Evolutionary conservation across 2,113 vertebrate species (phyloP).

Genomic region (Scolopax mira): DNA sequence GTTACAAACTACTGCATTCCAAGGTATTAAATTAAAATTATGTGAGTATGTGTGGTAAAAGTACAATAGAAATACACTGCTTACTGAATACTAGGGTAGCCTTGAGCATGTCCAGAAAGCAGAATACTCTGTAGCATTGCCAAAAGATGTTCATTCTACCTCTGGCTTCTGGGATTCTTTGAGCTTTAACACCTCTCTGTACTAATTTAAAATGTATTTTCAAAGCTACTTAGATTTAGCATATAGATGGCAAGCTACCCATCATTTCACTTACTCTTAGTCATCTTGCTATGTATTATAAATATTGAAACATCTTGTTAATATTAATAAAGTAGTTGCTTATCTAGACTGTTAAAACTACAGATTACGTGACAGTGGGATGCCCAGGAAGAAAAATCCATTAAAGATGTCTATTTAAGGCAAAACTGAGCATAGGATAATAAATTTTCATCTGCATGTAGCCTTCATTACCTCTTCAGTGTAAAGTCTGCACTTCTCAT

Average conservation of each 20-base stretch:
- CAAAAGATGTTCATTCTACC: constrained; percentile 1
- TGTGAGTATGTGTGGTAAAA: neutral
- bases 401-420: neutral
- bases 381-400: neutral
- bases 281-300: neutral
- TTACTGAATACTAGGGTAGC: constrained; percentile 15
- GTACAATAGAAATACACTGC: neutral
- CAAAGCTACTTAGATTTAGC: neutral
- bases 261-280: neutral
- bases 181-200: constrained; percentile 24
- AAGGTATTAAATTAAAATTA: neutral
- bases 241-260: neutral
- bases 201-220: constrained; percentile 14
- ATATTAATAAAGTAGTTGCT: neutral
- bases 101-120: constrained; percentile 24
- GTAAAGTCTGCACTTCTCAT: neutral
- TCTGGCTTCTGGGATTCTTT: constrained; percentile 34
- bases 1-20: neutral
- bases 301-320: neutral
- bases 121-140: neutral
- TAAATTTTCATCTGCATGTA: neutral
- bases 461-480: neutral
- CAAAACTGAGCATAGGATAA: neutral
- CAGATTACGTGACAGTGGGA: neutral
- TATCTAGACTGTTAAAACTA: neutral